Base-by-base conservation (phyloP, 1,140 invertebrate species). In the Euura lappo region DNA sequence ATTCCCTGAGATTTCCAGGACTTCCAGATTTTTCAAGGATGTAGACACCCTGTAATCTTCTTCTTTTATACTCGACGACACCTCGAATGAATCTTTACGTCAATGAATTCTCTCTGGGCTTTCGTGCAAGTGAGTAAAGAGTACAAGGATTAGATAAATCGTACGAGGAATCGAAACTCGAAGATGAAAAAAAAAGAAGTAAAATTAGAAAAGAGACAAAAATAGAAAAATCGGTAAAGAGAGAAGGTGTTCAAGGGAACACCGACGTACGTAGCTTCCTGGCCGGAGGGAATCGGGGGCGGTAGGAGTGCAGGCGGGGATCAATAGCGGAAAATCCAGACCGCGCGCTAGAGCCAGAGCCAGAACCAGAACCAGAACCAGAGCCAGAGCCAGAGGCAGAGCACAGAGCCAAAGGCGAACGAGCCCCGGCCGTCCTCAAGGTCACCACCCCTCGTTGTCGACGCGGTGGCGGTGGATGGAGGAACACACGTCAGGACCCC, bases 321-420 rank as follows among this genome's bases (percentile, higher is more conserved):
- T 69, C 68, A 69, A 69, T 69, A 69, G 68, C 51, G 51, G 51
- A 5, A 60, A 60, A 60, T 60, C 51, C 51, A 60, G 51, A 60
- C 51, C 51, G 51, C 51, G 3, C 10, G 51, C 10, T n/a, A 60
- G 51, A 60, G 51, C 51, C 10, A n/a, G 8, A 6, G 6, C 6
- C 6, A 6, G 11, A 11, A 1, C 47, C 6, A 11, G 6, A 51
- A 11, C 47, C 47, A 51, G 47, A 28, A 28, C 28, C 28, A 28
- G 28, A 28, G 1, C 28, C 47, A 51, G 47, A 6, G 6, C 6
- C 8, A 8, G 13, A n/a, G 8, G 8, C 10, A n/a, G 51, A 60
- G 51, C 51, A 8, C 10, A n/a, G 8, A 60, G 51, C 51, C 51
- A 69, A 45, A 68, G 68, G 68, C 68, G n/a, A 28, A 28, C 28